Evolutionary conservation across 2,888 invertebrate species (phyloP), one percentile per base, ranked within the genome.

Genomic region (Platerodrilus igneus): DNA sequence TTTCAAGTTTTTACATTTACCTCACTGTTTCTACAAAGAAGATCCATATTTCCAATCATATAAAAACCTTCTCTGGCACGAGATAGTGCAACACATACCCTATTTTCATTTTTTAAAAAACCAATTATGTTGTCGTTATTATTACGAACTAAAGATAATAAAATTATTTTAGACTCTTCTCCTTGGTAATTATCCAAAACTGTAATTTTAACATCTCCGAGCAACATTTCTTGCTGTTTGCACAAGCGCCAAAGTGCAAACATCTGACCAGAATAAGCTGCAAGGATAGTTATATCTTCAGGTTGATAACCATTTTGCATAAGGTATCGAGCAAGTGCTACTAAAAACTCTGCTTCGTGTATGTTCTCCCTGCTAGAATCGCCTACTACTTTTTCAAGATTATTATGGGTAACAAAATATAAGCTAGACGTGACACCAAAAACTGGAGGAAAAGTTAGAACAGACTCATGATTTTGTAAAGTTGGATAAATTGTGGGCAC

Each of bases 101-200:
- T 74, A 62, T 87, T 87, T 18, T 77, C 72, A 14, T 76, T 77
- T 3, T 68, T 66, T 4, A 88, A 67, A 62, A 86, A 88, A 0
- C 87, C 87, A 48, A 86, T 81, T 41, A 73, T 76, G 31, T 73
- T 73, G 9, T 77, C 72, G 28, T 65, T 61, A 66, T 86, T 86
- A 58, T 81, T 87, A 57, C 89, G 74, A 0, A 89, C 88, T n/a
- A 89, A 64, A 0, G 88, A 86, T 43, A 89, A 65, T 48, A 89
- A 72, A 32, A 88, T 79, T 56, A 89, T 85, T 58, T 79, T 78
- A 58, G 77, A 81, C 70, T 87, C 87, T 57, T 86, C 81, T 0
- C 88, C 88, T 69, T 88, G 89, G 56, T 77, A 89, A 59, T 84
- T 86, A 61, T 89, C 88, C 1, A 88, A 80, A 1, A 79, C 78